Base-by-base conservation (phyloP, 1,140 invertebrate genomes). In the Polyergus mexicanus region DNA sequence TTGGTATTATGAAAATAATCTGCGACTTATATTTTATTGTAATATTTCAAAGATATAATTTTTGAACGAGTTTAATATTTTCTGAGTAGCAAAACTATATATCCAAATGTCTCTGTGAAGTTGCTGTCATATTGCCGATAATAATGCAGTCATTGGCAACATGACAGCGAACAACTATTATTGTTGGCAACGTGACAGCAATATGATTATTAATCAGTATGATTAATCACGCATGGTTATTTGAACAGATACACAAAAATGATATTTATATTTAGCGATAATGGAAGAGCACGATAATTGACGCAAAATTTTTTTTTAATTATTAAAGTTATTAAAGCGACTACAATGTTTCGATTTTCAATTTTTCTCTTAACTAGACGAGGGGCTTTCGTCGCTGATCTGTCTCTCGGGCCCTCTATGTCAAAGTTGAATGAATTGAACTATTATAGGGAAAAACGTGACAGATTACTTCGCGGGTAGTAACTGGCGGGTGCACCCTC, bases 401-500 rank as follows among this genome's bases (percentile, higher is more conserved):
- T 16, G 47, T 16, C 3, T 7, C 69, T 62, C 7, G 19, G 11
- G 63, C 32, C 60, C 28, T 13, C 22, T 58, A 60, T 83, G 78
- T 47, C 63, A 88, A 87, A 86, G 89, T 76, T 47, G 86, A 90
- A 89, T 81, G 19, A 84, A 86, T 71, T 90, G n/a, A 78, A 78
- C 80, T 87, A 47, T 91, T 86, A 47, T 69, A 96, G 96, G 95
- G 93, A 96, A 95, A 94, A 96, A 95, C 91, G 95, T 97, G 89
- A 94, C 96, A 94, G 95, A 97, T 92, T 97, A 96, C 94, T 98
- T 98, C 93, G 95, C 95, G 89, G 96, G 96, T 86, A 96, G 95
- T 80, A 97, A 98, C 91, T 99, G 98, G 98, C 97, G 96, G 93
- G 97, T 99, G 54, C 98, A 99, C 96, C 98, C 98, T 63, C 97